Conservation (phyloP, 2,888 invertebrate species). For the Ethmia dodecea region DNA sequence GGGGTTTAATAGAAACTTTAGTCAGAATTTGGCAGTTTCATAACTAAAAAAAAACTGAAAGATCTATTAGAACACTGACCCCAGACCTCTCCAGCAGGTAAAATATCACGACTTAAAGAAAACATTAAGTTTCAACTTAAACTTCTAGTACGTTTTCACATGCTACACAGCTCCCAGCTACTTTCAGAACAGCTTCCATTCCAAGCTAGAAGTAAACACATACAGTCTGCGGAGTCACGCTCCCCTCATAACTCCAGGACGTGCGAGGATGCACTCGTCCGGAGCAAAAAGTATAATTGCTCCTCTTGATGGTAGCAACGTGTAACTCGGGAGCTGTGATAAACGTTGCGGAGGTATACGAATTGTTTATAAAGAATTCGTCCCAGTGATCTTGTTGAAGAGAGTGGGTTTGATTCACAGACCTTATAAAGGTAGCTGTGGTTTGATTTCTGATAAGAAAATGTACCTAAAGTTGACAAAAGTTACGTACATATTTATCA, state of each 20-base stretch:
- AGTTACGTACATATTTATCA: no score
- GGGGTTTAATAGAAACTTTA: no score
- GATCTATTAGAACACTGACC: background rate
- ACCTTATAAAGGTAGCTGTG: no score
- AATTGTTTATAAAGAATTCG: no score
- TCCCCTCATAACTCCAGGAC: slow-evolving; percentile 53
- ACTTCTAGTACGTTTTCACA: background rate
- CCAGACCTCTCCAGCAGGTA: background rate
- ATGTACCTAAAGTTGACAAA: no score
- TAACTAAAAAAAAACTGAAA: background rate
- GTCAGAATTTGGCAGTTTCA: background rate
- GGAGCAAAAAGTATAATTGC: background rate
- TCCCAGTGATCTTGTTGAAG: no score
- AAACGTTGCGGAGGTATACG: no score
- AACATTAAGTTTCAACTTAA: background rate
- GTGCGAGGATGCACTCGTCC: slow-evolving; percentile 40
- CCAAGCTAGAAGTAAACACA: slow-evolving; percentile 1
- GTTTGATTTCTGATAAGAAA: no score
- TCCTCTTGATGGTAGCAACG: background rate
- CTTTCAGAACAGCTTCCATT: no score
- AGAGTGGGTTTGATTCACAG: no score
- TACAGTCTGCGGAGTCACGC: slow-evolving; percentile 40
- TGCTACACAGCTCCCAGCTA: background rate
- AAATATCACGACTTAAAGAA: background rate
- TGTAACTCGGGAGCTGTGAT: no score